phyloP scores from a whole-genome alignment of 92 coral and sea anemone genomes.

The Desmophyllum pertusum region DNA sequence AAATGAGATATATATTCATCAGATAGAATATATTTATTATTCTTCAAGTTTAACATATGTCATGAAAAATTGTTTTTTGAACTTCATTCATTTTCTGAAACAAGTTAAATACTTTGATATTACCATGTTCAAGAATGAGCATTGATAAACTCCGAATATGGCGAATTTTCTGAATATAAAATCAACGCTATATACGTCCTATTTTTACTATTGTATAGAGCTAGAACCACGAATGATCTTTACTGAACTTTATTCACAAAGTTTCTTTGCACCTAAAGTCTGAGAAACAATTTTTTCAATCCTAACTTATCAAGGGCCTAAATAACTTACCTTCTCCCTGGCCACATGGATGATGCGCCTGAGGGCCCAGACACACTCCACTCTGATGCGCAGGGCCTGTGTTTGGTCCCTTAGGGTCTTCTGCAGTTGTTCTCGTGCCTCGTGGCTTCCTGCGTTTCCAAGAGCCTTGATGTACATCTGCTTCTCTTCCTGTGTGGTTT shows the following conservation, averaged over 20 bases:
- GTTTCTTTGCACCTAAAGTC: background rate
- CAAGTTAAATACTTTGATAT: too few relatives aligned
- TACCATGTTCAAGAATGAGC: too few relatives aligned
- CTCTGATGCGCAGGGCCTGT: conserved; percentile 52
- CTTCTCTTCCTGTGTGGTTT: conserved; percentile 30
- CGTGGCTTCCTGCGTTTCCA: conserved; percentile 79
- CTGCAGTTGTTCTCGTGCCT: conserved; percentile 34
- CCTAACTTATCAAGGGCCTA: background rate
- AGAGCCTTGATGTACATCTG: conserved; percentile 70
- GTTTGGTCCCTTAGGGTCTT: conserved; percentile 34
- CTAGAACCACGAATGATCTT: background rate
- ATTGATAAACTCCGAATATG: too few relatives aligned
- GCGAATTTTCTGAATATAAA: too few relatives aligned
- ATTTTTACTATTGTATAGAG: background rate
- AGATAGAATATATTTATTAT: too few relatives aligned
- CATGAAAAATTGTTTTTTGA: too few relatives aligned
- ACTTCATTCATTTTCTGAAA: too few relatives aligned
- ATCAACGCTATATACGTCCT: too few relatives aligned
- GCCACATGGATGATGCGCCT: conserved; percentile 63
- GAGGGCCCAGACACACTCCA: conserved; percentile 88
- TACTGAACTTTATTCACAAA: background rate
- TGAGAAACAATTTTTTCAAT: too few relatives aligned
- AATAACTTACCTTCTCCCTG: conserved; percentile 40
- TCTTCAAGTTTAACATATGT: too few relatives aligned
- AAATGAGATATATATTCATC: too few relatives aligned